Evolutionary conservation across 2,888 invertebrate genomes (phyloP).

Genomic region (Rhopalosiphum nymphaeae): DNA sequence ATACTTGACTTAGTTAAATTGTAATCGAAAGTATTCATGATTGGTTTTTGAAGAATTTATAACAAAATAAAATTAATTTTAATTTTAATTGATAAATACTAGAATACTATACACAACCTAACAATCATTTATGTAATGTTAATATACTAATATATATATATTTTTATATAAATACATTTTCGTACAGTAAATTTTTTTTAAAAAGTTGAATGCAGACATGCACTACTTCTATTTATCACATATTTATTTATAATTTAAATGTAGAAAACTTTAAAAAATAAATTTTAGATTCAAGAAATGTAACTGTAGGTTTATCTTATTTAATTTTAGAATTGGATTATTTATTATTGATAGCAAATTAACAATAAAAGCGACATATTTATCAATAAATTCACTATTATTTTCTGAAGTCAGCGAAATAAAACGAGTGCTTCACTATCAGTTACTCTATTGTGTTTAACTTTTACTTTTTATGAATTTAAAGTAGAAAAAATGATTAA

Average conservation of each 20-base stretch:
- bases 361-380: not conserved
- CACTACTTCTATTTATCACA: not conserved
- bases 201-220: not conserved
- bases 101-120: not conserved
- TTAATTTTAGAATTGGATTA: not conserved
- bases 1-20: not conserved
- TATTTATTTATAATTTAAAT: not conserved
- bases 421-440: not conserved
- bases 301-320: not conserved
- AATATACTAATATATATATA: not conserved
- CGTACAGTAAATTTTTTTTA: not conserved
- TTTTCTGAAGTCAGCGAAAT: not conserved
- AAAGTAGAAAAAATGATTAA: not conserved
- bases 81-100: not conserved
- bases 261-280: not conserved
- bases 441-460: not conserved
- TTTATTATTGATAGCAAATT: not conserved
- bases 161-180: not conserved
- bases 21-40: not conserved
- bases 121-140: not conserved
- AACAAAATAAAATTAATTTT: not conserved
- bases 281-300: not conserved
- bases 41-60: not conserved
- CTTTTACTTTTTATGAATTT: not conserved
- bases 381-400: not conserved